Evolutionary conservation across 1,140 invertebrate species (phyloP), one percentile per base, ranked within the genome.

Genomic region (Pissodes strobi): DNA sequence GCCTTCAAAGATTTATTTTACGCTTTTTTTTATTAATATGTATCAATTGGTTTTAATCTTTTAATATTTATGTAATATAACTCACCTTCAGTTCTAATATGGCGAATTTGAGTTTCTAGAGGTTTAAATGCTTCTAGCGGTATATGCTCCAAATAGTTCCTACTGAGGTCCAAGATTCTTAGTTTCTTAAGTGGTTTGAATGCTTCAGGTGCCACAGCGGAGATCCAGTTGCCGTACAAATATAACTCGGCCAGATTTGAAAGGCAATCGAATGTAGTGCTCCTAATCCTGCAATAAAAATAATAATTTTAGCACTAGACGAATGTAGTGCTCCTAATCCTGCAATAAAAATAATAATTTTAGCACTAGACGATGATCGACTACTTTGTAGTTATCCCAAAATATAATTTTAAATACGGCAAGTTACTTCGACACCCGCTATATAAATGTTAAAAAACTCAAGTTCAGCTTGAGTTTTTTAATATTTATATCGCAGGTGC

Each of bases 181-280:
- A 94, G 79, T 76, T 91, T 91, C 70, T 90, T 89, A 22, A 94
- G 76, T n/a, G 87, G 87, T 67, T 83, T 84, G 73, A 95, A 94
- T 34, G 90, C 87, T 41, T 93, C 91, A 17, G 83, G 83, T 10
- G 91, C 89, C 34, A 95, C 85, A 0, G 83, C 82, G 1, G 88
- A 88, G 72, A 95, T 88, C 82, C 87, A 90, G 77, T 95, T 95
- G 2, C 90, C 90, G 72, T 87, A 88, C 17, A 95, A 81, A 76
- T 90, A 84, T 15, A 95, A 79, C 71, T 92, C 90, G 9, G 85
- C 85, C 2, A 95, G 78, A 48, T 86, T 90, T 23, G 86, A 82
- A 13, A 94, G 79, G 77, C 90, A 85, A 61, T 86, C 84, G 74
- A 94, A 93, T 10, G 87, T 88, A 27, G 85, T 84, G 78, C 88